A percentile compares a stretch with the other conserved stretches of the same genome.
phyloP scores from a whole-genome alignment of 2,797 vertebrate species.

The Petrocephalus sullivani region DNA sequence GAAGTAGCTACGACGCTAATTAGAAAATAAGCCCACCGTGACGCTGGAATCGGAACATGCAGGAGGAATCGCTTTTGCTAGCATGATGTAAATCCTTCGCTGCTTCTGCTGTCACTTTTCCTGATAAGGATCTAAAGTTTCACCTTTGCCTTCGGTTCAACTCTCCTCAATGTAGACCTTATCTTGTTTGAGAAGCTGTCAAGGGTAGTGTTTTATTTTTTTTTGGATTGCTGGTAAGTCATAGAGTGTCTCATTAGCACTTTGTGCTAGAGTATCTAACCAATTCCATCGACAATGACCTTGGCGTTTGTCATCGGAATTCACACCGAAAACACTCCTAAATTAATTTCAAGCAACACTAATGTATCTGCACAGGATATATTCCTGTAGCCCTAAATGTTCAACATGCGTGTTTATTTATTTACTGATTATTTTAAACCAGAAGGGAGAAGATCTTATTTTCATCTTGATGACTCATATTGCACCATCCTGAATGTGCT shows the following conservation, averaged over 20 bases:
- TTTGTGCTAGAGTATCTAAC: background rate
- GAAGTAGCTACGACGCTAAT: background rate
- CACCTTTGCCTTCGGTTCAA: background rate
- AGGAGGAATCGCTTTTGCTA: background rate
- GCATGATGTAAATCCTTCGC: background rate
- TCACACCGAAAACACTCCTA: background rate
- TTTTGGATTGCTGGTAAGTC: slow-evolving; percentile 3
- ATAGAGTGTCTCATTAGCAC: slow-evolving; percentile 7
- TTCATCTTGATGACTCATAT: background rate
- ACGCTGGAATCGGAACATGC: background rate
- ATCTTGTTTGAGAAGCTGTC: slow-evolving; percentile 27
- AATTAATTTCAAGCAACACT: background rate
- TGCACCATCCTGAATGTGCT: background rate
- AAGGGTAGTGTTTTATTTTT: slow-evolving; percentile 17
- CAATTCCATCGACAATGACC: background rate
- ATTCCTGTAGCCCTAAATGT: background rate
- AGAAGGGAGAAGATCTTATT: background rate
- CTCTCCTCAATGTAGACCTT: slow-evolving; percentile 30
- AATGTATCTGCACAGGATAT: background rate
- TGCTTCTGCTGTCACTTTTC: background rate
- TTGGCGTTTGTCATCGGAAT: background rate
- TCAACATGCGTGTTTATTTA: background rate
- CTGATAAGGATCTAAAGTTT: slow-evolving; percentile 16
- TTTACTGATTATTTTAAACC: background rate
- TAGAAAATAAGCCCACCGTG: background rate